Conservation (phyloP, 35 echinoderm and acorn worm genomes). For the Diadema setosum region DNA sequence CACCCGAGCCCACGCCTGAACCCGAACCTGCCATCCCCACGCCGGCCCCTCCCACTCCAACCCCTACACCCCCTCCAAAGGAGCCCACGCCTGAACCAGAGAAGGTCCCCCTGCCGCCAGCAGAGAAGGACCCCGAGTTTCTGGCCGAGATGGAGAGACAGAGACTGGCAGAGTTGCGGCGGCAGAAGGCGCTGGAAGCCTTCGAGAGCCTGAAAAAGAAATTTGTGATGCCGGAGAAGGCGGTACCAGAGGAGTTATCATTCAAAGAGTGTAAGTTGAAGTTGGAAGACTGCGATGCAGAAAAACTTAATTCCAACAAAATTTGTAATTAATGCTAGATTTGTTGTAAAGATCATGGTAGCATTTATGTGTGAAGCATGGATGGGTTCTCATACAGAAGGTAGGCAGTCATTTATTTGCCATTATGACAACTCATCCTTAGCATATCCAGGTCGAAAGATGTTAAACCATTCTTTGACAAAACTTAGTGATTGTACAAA, state of each 20-base stretch:
- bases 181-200: slow-evolving; percentile 54
- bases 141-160: slow-evolving; percentile 54
- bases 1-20: background rate
- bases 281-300: too few relatives aligned
- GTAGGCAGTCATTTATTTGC: too few relatives aligned
- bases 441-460: too few relatives aligned
- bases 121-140: slow-evolving; percentile 56
- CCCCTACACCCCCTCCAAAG: background rate
- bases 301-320: too few relatives aligned
- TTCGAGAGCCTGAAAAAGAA: slow-evolving; percentile 73
- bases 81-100: background rate
- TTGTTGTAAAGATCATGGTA: too few relatives aligned
- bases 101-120: background rate
- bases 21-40: background rate
- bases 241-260: background rate
- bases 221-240: background rate
- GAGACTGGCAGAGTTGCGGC: slow-evolving; percentile 65
- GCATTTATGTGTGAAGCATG: too few relatives aligned
- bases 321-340: too few relatives aligned
- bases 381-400: too few relatives aligned
- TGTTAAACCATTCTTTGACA: too few relatives aligned
- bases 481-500: too few relatives aligned
- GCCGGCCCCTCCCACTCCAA: background rate
- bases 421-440: too few relatives aligned
- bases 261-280: slow-evolving; percentile 65